phyloP scores from a whole-genome alignment of 2,113 vertebrate genomes.

The Amia ocellicauda region DNA sequence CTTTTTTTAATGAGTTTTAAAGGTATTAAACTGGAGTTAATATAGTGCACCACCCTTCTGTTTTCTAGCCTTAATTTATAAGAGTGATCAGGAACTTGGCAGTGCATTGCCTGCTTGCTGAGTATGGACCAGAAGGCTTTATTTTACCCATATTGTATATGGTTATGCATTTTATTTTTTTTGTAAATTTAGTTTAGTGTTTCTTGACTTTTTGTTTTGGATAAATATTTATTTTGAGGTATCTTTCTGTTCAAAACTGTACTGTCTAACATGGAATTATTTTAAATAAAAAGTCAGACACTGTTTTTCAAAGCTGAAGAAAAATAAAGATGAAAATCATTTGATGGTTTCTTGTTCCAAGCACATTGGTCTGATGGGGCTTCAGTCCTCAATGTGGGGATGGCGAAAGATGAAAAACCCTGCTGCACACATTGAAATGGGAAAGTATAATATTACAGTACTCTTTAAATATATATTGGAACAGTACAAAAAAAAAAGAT shows the following conservation, averaged over 20 bases:
- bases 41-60: slow-evolving; percentile 1
- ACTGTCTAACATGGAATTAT: slow-evolving; percentile 52
- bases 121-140: slow-evolving; percentile 57
- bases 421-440: too few relatives aligned
- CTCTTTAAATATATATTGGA: too few relatives aligned
- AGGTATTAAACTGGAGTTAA: slow-evolving; percentile 11
- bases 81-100: slow-evolving; percentile 18
- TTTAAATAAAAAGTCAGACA: slow-evolving; percentile 6
- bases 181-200: slow-evolving; percentile 42
- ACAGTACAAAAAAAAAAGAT: too few relatives aligned
- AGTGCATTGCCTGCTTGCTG: background rate
- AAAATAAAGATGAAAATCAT: slow-evolving; percentile 24
- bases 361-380: too few relatives aligned
- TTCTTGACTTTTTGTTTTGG: slow-evolving; percentile 30
- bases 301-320: slow-evolving; percentile 19
- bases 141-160: slow-evolving; percentile 70
- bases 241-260: slow-evolving; percentile 36
- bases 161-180: slow-evolving; percentile 73
- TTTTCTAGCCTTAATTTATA: slow-evolving; percentile 51
- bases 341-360: slow-evolving; percentile 13
- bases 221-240: slow-evolving; percentile 36
- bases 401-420: too few relatives aligned
- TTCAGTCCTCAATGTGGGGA: too few relatives aligned
- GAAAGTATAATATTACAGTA: too few relatives aligned
- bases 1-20: slow-evolving; percentile 8